These are phyloP conservation scores for Apoda limacodes DNA, from an alignment of 2,888 invertebrate genomes.

Conservation along the genomic window DNA sequence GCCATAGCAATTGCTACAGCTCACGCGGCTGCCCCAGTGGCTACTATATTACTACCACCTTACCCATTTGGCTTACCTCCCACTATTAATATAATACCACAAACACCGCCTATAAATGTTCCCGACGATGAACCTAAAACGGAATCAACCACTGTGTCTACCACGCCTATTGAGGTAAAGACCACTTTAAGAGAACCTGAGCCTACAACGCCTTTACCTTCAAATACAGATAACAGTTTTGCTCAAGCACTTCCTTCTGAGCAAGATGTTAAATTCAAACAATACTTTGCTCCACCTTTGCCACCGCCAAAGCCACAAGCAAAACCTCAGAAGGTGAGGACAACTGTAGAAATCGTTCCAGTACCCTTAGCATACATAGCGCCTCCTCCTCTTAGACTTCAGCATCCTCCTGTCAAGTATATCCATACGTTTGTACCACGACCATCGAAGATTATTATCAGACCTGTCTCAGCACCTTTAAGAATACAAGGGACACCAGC, in stretches of 20 bases:
- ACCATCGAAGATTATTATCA: slow-evolving; percentile 41
- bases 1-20: slow-evolving; percentile 58
- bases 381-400: slow-evolving; percentile 38
- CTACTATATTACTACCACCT: slow-evolving; percentile 53
- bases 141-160: slow-evolving; percentile 31
- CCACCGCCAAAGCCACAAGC: slow-evolving; percentile 17
- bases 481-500: slow-evolving; percentile 22
- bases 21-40: slow-evolving; percentile 54
- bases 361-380: slow-evolving; percentile 55
- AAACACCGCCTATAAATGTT: slow-evolving; percentile 29
- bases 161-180: slow-evolving; percentile 20
- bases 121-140: slow-evolving; percentile 38
- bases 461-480: slow-evolving; percentile 30
- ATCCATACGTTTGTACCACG: slow-evolving; percentile 44
- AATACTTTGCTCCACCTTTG: neutral
- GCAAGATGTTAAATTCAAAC: slow-evolving; percentile 18
- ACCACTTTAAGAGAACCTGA: slow-evolving; percentile 36
- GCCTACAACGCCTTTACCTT: slow-evolving; percentile 38
- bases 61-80: slow-evolving; percentile 56
- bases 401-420: slow-evolving; percentile 32
- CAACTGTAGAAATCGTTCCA: slow-evolving; percentile 50
- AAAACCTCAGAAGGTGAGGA: slow-evolving; percentile 44
- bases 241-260: slow-evolving; percentile 48
- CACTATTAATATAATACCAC: slow-evolving; percentile 38
- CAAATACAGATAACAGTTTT: slow-evolving; percentile 43